A percentile compares a stretch with the other conserved stretches of the same genome.
These are phyloP conservation scores for Ara ararauna DNA, from an alignment of 2,797 vertebrate species.

Conservation along the genomic window DNA sequence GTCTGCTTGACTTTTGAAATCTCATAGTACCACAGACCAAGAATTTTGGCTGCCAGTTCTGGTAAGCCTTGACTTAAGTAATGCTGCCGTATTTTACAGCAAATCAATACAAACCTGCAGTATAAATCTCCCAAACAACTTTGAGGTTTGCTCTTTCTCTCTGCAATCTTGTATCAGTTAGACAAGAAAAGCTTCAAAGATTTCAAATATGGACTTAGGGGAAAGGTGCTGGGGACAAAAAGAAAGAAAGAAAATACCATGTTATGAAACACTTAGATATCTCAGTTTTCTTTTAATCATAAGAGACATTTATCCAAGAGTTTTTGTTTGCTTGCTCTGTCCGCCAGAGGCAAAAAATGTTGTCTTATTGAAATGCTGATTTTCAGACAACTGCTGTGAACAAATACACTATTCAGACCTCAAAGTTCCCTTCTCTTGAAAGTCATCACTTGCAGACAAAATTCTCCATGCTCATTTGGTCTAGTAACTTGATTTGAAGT, in stretches of 20 bases:
- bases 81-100: neutral
- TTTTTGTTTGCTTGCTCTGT: neutral
- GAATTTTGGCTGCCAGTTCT: neutral
- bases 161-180: neutral
- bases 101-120: slow-evolving; percentile 26
- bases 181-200: slow-evolving; percentile 7
- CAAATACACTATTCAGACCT: neutral
- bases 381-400: neutral
- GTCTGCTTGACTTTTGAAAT: slow-evolving; percentile 3
- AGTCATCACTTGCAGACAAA: neutral
- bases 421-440: neutral
- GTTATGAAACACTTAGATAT: neutral
- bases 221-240: neutral
- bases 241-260: neutral
- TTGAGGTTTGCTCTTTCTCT: neutral
- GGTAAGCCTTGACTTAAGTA: neutral
- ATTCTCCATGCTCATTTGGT: neutral
- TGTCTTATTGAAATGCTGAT: slow-evolving; percentile 1
- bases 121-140: slow-evolving; percentile 5
- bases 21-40: neutral
- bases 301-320: neutral
- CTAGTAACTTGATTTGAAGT: neutral
- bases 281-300: slow-evolving; percentile 6
- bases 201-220: neutral
- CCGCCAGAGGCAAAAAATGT: neutral